phyloP scores from a whole-genome alignment of 64 coral and sea anemone genomes.

The Porites lutea region DNA sequence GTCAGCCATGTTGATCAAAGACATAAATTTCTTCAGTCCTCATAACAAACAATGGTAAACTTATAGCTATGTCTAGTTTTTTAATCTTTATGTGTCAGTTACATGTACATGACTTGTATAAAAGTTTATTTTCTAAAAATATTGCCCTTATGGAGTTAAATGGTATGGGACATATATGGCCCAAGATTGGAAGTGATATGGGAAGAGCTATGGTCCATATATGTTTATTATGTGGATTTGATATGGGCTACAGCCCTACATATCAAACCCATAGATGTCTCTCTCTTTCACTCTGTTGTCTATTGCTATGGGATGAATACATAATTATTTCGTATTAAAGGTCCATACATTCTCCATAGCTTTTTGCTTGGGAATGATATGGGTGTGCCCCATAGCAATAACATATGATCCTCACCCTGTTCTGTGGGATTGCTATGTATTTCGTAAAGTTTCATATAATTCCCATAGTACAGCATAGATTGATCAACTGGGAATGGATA shows the following conservation, averaged over 20 bases:
- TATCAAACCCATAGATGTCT: constrained; percentile 65
- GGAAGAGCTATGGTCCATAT: constrained; percentile 23
- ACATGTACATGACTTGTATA: no score
- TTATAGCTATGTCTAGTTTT: no score
- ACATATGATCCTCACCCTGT: constrained; percentile 22
- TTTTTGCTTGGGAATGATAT: constrained; percentile 37
- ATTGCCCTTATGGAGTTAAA: no score
- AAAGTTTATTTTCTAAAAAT: no score
- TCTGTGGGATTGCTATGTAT: constrained; percentile 72
- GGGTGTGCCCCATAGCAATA: constrained; percentile 46
- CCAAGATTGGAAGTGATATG: no score
- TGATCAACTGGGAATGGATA: constrained; percentile 14
- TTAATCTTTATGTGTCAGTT: no score
- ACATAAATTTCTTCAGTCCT: no score
- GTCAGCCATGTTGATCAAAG: no score
- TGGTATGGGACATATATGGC: no score
- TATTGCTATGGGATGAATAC: constrained; percentile 63
- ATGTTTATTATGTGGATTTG: constrained; percentile 4
- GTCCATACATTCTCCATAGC: constrained; percentile 9
- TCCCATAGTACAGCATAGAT: background rate
- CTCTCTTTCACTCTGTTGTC: constrained; percentile 29
- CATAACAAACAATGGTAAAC: no score
- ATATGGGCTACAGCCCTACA: constrained; percentile 40
- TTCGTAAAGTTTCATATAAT: constrained; percentile 63
- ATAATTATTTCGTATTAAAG: constrained; percentile 73